Conservation (phyloP, 2,113 vertebrate species). For the Nyctereutes procyonoides region DNA sequence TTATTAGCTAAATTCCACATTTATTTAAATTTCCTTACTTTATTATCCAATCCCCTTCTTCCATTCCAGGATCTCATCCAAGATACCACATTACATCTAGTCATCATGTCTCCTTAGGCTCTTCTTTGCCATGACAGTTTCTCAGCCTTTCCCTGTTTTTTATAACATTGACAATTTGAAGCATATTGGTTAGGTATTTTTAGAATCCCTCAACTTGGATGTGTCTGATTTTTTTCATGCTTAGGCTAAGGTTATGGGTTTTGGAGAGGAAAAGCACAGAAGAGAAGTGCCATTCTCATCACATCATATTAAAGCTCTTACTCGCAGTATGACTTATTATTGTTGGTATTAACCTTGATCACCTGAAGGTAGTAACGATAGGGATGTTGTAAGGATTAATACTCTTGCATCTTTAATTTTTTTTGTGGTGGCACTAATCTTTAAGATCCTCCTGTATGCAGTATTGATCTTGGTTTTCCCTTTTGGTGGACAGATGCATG, state of each 20-base stretch:
- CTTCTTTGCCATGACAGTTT: background rate
- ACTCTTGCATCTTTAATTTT: background rate
- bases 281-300: background rate
- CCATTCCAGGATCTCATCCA: background rate
- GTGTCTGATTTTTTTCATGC: background rate
- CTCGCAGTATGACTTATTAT: background rate
- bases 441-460: background rate
- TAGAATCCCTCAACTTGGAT: background rate
- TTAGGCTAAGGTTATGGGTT: background rate
- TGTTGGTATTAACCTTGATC: background rate
- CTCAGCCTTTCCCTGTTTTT: background rate
- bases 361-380: background rate
- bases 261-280: background rate
- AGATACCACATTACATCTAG: background rate
- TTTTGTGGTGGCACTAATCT: background rate
- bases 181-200: background rate
- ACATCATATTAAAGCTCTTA: background rate
- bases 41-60: background rate
- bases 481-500: background rate
- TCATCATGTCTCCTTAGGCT: background rate
- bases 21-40: background rate
- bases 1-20: background rate
- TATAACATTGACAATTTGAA: background rate
- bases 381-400: background rate
- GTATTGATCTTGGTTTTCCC: background rate